phyloP scores from a whole-genome alignment of 2,113 vertebrate species.

The Cranoglanis bouderius region DNA sequence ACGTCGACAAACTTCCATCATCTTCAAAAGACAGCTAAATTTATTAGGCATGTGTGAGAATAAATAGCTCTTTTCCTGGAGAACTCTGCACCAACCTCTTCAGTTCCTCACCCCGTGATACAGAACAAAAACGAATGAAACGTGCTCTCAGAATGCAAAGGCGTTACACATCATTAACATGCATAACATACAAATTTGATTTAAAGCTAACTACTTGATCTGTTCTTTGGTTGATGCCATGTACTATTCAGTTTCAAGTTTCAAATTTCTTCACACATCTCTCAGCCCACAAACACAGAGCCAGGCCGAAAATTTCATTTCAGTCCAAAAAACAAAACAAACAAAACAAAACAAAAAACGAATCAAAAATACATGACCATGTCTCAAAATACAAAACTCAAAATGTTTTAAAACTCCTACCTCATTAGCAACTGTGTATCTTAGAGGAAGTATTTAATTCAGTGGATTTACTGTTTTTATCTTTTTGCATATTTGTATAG shows the following conservation, averaged over 20 bases:
- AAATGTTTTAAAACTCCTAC: too few species aligned
- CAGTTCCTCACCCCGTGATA: constrained; percentile 49
- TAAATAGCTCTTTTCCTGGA: constrained; percentile 66
- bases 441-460: not conserved
- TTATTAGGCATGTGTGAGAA: constrained; percentile 69
- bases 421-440: too few species aligned
- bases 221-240: not conserved
- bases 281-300: too few species aligned
- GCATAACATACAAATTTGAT: not conserved
- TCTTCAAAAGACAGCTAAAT: constrained; percentile 67
- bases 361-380: too few species aligned
- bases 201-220: not conserved
- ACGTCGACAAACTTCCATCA: constrained; percentile 65
- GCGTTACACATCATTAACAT: not conserved
- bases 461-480: not conserved
- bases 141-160: not conserved
- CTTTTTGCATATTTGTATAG: not conserved
- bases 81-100: constrained; percentile 59
- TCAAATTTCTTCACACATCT: too few species aligned
- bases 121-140: not conserved
- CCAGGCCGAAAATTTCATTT: too few species aligned
- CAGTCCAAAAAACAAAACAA: too few species aligned
- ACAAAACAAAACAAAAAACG: too few species aligned
- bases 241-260: not conserved
- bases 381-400: too few species aligned